Evolutionary conservation across 92 coral and sea anemone genomes (phyloP), one percentile per base, ranked within the genome.

Genomic region (Phymanthus crucifer): DNA sequence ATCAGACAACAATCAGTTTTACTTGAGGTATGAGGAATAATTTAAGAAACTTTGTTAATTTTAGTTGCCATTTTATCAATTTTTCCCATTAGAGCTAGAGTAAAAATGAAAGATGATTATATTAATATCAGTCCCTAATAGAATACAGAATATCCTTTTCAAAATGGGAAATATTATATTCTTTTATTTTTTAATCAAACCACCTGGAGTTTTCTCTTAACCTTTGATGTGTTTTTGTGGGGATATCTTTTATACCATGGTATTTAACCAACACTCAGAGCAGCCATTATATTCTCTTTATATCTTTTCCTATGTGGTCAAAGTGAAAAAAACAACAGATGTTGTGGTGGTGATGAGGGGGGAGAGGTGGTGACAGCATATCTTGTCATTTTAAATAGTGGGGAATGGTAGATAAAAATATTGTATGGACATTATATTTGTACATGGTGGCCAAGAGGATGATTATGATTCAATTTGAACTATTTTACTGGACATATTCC

Each of bases 1-100:
- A n/a, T 66, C 85, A 17, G 85, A 86, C 46, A 79, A 75, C 38
- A 87, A 86, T 72, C 98, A 95, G 72, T 95, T 95, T 78, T 86
- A 89, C 77, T 80, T 95, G 38, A 94, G 97, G 98, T 94, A 83
- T 32, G 23, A 35, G 7, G 23, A 45, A 27, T 43, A 18, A 19
- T 23, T 24, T 57, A 31, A 17, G 6, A 23, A 57, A 61, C 29
- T 7, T 27, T 6, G 32, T 11, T 14, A 24, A 24, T 6, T 12
- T 24, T 27, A 61, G 17, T 54, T 19, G 8, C n/a, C 8, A 3
- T 54, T 54, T 54, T 54, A 23, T 54, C 12, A 54, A 19, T 19
- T 6, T 54, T 11, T 43, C 48, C 10, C 48, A 43, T 8, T 1
- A 38, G 45, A 0, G 45, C 5, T 38, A 38, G 45, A 0, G 45